phyloP scores from a whole-genome alignment of 2,888 invertebrate species.

The Spialia ferax region DNA sequence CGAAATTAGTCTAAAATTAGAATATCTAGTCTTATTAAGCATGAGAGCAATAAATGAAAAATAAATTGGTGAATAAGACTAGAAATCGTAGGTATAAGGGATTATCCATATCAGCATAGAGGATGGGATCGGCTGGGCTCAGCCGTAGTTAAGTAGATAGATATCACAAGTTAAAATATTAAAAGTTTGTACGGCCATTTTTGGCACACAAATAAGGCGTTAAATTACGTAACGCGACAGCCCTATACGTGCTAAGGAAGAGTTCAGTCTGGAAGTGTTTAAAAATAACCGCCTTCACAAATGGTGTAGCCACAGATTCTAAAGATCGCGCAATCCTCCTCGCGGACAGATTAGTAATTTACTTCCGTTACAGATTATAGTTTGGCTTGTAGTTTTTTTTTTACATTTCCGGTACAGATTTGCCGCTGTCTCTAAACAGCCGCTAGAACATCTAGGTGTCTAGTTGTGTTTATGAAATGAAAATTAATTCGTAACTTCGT shows the following conservation, averaged over 20 bases:
- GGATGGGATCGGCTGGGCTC: no score
- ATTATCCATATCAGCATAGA: no score
- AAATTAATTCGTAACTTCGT: no score
- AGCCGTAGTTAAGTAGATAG: no score
- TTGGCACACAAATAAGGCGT: background rate
- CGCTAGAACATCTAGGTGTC: no score
- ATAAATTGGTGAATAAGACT: no score
- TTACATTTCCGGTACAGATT: background rate
- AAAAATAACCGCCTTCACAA: constrained; percentile 1
- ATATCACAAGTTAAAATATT: no score
- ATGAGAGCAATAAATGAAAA: no score
- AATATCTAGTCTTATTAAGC: no score
- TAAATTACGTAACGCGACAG: background rate
- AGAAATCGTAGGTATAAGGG: no score
- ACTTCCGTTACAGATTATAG: constrained; percentile 3
- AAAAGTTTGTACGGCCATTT: background rate
- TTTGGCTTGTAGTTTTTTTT: background rate
- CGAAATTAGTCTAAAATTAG: no score
- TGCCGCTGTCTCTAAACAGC: background rate
- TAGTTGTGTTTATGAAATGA: no score
- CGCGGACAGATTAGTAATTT: background rate
- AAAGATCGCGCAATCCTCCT: background rate
- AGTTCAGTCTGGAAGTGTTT: background rate
- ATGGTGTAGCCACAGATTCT: background rate
- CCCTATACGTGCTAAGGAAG: background rate